Conservation (phyloP, 2,113 vertebrate genomes). For the Ochotona princeps region DNA sequence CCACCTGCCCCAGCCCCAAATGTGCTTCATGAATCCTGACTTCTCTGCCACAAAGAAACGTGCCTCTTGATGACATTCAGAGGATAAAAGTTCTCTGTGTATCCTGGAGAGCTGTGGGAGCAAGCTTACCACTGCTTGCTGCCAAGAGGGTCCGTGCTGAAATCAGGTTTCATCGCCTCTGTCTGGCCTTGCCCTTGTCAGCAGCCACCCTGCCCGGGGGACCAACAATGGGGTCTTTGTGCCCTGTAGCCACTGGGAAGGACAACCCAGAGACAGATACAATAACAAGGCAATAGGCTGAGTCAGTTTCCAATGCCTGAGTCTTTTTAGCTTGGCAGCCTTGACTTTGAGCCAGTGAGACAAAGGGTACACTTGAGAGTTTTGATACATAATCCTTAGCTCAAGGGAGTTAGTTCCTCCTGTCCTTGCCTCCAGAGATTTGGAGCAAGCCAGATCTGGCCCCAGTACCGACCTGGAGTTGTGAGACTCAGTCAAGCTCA, state of each 20-base stretch:
- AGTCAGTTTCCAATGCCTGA: not conserved
- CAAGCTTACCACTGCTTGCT: not conserved
- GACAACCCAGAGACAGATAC: constrained; percentile 8
- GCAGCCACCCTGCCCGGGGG: not conserved
- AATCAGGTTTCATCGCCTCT: constrained; percentile 18
- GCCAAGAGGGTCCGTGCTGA: not conserved
- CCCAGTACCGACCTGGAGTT: not conserved
- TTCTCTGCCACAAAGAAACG: not conserved
- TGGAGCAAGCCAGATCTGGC: not conserved
- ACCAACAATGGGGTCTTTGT: constrained; percentile 66
- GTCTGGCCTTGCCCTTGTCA: constrained; percentile 2
- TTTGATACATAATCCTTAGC: constrained; percentile 33
- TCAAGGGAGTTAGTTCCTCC: not conserved
- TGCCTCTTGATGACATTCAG: not conserved
- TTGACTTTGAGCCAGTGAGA: constrained; percentile 40
- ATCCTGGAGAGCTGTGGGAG: not conserved
- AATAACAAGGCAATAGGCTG: constrained; percentile 22
- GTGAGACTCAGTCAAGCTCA: not conserved
- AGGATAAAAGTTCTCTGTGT: constrained; percentile 1
- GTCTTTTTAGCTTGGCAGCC: constrained; percentile 5
- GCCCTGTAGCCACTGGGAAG: constrained; percentile 44
- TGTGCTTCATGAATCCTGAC: not conserved
- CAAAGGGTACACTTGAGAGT: constrained; percentile 15
- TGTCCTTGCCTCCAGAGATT: not conserved
- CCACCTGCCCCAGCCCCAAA: not conserved